phyloP scores from a whole-genome alignment of 1,140 invertebrate genomes.

The Drosophila busckii region DNA sequence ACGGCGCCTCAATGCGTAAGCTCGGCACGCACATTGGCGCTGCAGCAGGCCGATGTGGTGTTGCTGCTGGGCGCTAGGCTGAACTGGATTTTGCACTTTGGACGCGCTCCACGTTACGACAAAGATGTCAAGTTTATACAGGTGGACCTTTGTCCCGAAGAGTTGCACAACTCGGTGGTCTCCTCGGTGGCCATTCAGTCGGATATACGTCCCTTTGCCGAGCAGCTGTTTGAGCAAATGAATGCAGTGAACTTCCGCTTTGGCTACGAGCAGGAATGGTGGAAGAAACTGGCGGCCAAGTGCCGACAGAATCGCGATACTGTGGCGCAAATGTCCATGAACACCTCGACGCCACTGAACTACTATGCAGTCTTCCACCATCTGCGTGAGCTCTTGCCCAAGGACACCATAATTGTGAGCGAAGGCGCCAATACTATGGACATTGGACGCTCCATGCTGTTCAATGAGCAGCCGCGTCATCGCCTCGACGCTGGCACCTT shows the following conservation, averaged over 20 bases:
- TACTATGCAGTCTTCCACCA: slow-evolving; percentile 95
- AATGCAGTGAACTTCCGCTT: slow-evolving; percentile 80
- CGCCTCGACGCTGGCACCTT: slow-evolving; percentile 95
- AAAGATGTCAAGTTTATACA: slow-evolving; percentile 93
- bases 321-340: slow-evolving; percentile 81
- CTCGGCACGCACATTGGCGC: slow-evolving; percentile 90
- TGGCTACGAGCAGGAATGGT: slow-evolving; percentile 80
- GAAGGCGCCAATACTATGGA: slow-evolving; percentile 99
- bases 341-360: slow-evolving; percentile 89
- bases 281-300: slow-evolving; percentile 81
- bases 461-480: slow-evolving; percentile 90
- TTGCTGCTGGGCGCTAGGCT: slow-evolving; percentile 93
- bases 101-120: slow-evolving; percentile 90
- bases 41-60: slow-evolving; percentile 93
- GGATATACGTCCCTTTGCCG: slow-evolving; percentile 86
- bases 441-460: slow-evolving; percentile 93
- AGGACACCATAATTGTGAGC: slow-evolving; percentile 95
- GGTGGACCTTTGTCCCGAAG: slow-evolving; percentile 93
- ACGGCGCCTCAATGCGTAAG: slow-evolving; percentile 87
- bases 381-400: slow-evolving; percentile 86
- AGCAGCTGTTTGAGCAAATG: slow-evolving; percentile 82
- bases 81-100: slow-evolving; percentile 99
- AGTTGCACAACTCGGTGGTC: slow-evolving; percentile 92
- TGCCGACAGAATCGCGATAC: slow-evolving; percentile 82
- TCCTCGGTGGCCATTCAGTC: slow-evolving; percentile 88